These are phyloP conservation scores for Phaonia tiefii DNA, from an alignment of 2,888 invertebrate genomes.

Conservation along the genomic window DNA sequence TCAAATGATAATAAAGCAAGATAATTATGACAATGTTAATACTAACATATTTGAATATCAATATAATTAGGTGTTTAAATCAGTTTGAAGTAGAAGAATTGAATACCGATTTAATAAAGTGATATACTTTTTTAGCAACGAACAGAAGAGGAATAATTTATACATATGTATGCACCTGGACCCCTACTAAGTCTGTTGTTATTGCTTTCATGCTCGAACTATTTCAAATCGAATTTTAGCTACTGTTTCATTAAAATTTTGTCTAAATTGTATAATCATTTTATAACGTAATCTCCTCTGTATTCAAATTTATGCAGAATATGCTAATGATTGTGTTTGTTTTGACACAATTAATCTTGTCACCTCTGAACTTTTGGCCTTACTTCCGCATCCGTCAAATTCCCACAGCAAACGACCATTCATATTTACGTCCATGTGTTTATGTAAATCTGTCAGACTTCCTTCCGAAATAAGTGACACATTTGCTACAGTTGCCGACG, in stretches of 20 bases:
- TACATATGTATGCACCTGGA: no score
- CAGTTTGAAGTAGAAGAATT: no score
- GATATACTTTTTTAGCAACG: no score
- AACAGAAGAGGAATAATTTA: no score
- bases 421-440: background rate
- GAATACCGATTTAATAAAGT: no score
- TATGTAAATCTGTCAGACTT: background rate
- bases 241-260: background rate
- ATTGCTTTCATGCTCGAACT: no score
- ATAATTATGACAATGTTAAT: no score
- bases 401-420: background rate
- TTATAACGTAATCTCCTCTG: background rate
- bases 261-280: background rate
- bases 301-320: background rate
- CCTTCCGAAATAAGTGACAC: background rate
- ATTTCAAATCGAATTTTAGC: no score
- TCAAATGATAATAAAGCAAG: no score
- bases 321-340: conserved; percentile 68
- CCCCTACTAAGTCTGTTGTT: no score
- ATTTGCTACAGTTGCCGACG: conserved; percentile 18
- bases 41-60: no score
- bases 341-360: conserved; percentile 77
- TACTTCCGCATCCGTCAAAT: background rate
- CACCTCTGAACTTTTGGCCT: conserved; percentile 68
- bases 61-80: no score